Evolutionary conservation across 2,888 invertebrate species (phyloP).

Genomic region (Agriotes lineatus): DNA sequence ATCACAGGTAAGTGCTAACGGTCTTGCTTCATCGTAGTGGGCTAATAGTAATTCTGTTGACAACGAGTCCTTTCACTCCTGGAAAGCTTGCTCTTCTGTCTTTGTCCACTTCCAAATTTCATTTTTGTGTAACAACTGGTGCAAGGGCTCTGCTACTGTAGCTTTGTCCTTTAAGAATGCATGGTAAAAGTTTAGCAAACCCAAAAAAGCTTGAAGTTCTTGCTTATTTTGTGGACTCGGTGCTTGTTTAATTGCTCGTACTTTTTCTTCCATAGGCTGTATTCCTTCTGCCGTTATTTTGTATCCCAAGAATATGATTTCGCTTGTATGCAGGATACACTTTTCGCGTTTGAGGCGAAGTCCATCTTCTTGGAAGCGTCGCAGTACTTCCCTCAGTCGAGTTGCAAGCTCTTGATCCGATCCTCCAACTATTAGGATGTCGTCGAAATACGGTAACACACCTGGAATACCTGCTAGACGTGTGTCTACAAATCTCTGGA

Average conservation of each 20-base stretch:
- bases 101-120: not conserved
- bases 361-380: no score
- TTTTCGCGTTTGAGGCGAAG: no score
- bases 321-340: no score
- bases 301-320: no score
- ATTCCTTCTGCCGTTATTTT: no score
- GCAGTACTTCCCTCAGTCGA: no score
- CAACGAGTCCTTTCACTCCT: not conserved
- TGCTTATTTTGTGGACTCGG: conserved; percentile 18
- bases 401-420: no score
- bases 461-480: no score
- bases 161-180: conserved; percentile 9
- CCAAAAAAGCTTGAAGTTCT: conserved; percentile 29
- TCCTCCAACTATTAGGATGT: no score
- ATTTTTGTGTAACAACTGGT: not conserved
- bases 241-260: conserved; percentile 14
- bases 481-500: no score
- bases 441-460: no score
- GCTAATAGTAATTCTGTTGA: not conserved
- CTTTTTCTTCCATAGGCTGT: no score
- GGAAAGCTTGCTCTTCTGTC: not conserved
- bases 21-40: not conserved
- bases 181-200: conserved; percentile 28
- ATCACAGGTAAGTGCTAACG: not conserved
- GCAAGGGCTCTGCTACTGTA: conserved; percentile 4